Conservation (phyloP, 1,140 invertebrate genomes). For the Melitaea cinxia region DNA sequence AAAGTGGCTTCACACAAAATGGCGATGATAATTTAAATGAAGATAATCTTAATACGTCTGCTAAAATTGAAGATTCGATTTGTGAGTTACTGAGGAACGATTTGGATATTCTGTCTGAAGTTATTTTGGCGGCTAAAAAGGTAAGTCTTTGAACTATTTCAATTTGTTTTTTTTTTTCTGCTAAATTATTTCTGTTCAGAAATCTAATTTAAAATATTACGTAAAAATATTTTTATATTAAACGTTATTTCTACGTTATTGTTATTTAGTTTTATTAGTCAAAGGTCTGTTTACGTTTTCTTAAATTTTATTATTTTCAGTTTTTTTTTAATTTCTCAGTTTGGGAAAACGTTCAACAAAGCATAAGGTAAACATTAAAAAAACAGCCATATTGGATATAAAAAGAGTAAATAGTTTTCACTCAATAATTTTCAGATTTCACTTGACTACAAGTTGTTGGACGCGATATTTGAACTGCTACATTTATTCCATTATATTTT, state of each 20-base stretch:
- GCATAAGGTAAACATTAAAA: no score
- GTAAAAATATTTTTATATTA: no score
- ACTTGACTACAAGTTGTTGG: slow-evolving; percentile 67
- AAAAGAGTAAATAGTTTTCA: no score
- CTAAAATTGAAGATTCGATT: slow-evolving; percentile 57
- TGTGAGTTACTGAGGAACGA: slow-evolving; percentile 59
- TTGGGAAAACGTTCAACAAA: no score
- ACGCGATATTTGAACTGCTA: slow-evolving; percentile 62
- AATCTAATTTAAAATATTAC: no score
- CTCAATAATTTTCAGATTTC: slow-evolving; percentile 51
- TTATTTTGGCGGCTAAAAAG: slow-evolving; percentile 68
- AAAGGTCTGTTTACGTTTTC: no score
- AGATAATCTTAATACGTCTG: slow-evolving; percentile 16
- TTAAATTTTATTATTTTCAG: no score
- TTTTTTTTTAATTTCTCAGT: no score
- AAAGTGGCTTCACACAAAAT: slow-evolving; percentile 43
- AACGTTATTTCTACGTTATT: no score
- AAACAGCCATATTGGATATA: no score
- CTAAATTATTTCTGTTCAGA: neutral
- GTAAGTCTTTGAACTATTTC: no score
- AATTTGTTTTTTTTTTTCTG: neutral
- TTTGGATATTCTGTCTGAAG: slow-evolving; percentile 63
- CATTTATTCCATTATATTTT: slow-evolving; percentile 54
- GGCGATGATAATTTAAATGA: slow-evolving; percentile 24
- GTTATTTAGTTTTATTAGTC: no score